Evolutionary conservation across 2,888 invertebrate species (phyloP).

Genomic region (Heteromurus nitidus): DNA sequence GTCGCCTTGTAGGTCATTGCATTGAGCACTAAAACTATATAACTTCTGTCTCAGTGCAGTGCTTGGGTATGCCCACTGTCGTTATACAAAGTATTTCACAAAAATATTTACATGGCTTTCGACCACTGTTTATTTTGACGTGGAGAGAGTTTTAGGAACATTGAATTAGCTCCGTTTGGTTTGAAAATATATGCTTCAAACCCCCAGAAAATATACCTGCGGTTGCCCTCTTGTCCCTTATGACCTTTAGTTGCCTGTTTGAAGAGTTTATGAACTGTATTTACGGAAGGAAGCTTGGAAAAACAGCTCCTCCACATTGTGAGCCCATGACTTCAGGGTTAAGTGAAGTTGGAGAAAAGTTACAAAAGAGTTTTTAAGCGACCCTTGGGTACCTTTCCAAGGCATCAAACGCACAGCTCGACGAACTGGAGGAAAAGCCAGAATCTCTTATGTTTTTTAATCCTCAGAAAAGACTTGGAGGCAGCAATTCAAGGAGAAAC

Average conservation of each 20-base stretch:
- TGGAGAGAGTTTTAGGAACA: no score
- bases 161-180: no score
- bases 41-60: no score
- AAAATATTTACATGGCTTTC: no score
- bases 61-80: no score
- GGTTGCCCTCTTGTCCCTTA: constrained; percentile 37
- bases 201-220: no score
- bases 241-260: constrained; percentile 22
- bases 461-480: constrained; percentile 4
- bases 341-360: constrained; percentile 39
- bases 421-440: constrained; percentile 10
- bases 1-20: no score
- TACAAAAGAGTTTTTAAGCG: constrained; percentile 67
- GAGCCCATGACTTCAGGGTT: neutral
- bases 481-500: constrained; percentile 9
- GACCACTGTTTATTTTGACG: no score
- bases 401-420: constrained; percentile 40
- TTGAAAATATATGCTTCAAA: no score
- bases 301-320: neutral
- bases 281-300: constrained; percentile 2
- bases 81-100: no score
- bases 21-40: no score
- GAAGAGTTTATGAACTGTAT: constrained; percentile 27
- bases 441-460: constrained; percentile 22
- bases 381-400: constrained; percentile 70